phyloP scores from a whole-genome alignment of 2,797 vertebrate genomes.

The Choloepus didactylus region DNA sequence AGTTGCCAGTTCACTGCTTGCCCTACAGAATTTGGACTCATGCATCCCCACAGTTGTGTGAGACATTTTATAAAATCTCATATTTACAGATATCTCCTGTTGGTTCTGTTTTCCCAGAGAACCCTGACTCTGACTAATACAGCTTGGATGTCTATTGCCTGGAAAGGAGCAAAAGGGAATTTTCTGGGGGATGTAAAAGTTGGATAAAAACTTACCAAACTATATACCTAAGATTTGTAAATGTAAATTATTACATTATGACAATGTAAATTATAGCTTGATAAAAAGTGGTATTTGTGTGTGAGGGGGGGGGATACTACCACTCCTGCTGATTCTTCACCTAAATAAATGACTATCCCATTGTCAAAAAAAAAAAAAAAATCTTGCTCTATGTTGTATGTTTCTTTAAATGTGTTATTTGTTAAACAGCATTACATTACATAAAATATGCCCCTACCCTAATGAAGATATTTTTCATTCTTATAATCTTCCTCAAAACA shows the following conservation, averaged over 20 bases:
- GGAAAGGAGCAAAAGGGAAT: not conserved
- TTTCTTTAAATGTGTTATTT: constrained; percentile 55
- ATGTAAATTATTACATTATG: not conserved
- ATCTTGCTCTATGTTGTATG: constrained; percentile 4
- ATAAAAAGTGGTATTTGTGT: not conserved
- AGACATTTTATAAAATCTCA: no score
- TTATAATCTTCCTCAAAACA: constrained; percentile 44
- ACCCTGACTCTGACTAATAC: no score
- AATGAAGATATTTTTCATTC: constrained; percentile 51
- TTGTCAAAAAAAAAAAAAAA: not conserved
- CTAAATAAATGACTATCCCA: not conserved
- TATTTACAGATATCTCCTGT: no score
- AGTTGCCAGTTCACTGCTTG: no score
- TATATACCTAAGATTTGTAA: not conserved
- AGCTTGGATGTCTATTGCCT: not conserved
- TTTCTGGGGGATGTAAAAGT: not conserved
- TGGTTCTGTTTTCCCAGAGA: no score
- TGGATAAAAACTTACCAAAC: not conserved
- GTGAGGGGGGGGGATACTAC: not conserved
- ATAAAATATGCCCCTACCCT: constrained; percentile 59
- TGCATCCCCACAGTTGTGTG: no score
- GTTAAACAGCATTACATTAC: constrained; percentile 62
- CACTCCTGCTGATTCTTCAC: not conserved
- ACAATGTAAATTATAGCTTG: not conserved
- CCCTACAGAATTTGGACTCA: no score